Percentiles rank a stretch among this genome's conserved stretches.
Conservation (phyloP, 2,888 invertebrate genomes). For the Helicoverpa assulta region DNA sequence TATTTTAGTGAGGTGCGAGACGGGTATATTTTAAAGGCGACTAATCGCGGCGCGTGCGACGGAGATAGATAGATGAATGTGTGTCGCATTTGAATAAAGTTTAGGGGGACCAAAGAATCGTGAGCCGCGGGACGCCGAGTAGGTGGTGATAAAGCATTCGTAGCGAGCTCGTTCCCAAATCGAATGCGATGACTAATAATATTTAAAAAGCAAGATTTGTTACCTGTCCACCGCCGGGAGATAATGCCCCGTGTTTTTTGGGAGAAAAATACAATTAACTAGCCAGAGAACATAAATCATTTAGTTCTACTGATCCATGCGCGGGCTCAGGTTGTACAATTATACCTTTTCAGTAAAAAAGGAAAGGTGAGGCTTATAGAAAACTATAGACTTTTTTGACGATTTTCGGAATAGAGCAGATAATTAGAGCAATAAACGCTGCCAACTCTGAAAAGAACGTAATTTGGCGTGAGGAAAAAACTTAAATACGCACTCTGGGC, state of each 20-base stretch:
- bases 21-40: constrained; percentile 75
- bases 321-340: constrained; percentile 86
- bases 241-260: constrained; percentile 87
- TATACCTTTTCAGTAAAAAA: constrained; percentile 79
- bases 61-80: constrained; percentile 84
- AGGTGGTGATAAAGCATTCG: constrained; percentile 91
- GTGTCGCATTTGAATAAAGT: constrained; percentile 89
- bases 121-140: constrained; percentile 89
- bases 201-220: constrained; percentile 90
- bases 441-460: constrained; percentile 47
- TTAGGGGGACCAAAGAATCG: constrained; percentile 88
- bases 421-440: constrained; percentile 78
- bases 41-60: constrained; percentile 78
- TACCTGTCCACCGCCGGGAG: constrained; percentile 88
- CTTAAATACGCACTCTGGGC: constrained; percentile 4
- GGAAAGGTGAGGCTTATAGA: constrained; percentile 79
- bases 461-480: constrained; percentile 48
- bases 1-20: constrained; percentile 89
- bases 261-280: constrained; percentile 89
- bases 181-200: constrained; percentile 90
- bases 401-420: constrained; percentile 70
- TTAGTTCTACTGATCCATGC: constrained; percentile 79
- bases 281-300: constrained; percentile 85
- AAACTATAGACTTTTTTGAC: constrained; percentile 73
- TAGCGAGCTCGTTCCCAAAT: constrained; percentile 88